Conservation (phyloP, 2,113 vertebrate genomes). For the Peromyscus californicus region DNA sequence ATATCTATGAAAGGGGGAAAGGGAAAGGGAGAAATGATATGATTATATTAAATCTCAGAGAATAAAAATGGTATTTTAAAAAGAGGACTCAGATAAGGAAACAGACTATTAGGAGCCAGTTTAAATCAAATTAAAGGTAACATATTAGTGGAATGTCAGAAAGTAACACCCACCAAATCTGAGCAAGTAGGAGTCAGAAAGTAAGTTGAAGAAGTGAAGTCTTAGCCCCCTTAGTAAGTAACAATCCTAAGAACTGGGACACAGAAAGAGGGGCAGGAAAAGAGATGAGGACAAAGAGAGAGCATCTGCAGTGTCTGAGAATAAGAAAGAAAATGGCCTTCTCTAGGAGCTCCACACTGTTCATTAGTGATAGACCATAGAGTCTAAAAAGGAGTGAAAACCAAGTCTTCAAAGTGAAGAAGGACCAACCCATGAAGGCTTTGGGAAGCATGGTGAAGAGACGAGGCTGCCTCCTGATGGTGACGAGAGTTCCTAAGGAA, state of each 20-base stretch:
- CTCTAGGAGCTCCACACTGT: background rate
- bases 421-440: background rate
- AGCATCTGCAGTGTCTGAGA: background rate
- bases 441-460: background rate
- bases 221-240: background rate
- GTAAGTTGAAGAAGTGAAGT: background rate
- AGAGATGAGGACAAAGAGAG: background rate
- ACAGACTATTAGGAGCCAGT: background rate
- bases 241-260: background rate
- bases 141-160: background rate
- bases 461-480: background rate
- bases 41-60: background rate
- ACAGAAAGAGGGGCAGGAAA: background rate
- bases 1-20: background rate
- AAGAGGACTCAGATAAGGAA: conserved; percentile 1
- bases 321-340: background rate
- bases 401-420: background rate
- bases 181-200: background rate
- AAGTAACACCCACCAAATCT: background rate
- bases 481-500: background rate
- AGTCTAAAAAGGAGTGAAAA: background rate
- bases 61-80: background rate
- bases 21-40: background rate
- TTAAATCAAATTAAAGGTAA: background rate
- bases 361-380: background rate